Evolutionary conservation across 2,888 invertebrate species (phyloP).

Genomic region (Seira ritae): DNA sequence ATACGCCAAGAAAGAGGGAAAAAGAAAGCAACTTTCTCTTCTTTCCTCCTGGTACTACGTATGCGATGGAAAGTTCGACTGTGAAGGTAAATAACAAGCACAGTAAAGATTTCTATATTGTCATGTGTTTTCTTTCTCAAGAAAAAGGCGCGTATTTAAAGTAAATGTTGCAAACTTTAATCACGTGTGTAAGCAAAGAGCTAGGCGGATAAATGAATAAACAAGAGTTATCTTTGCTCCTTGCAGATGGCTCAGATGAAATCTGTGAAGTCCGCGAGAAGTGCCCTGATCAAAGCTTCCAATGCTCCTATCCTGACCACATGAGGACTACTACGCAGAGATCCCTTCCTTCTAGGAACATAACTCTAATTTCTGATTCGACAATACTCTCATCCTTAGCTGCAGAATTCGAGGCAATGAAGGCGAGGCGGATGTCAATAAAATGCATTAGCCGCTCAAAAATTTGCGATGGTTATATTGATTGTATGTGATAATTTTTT

Average conservation of each 20-base stretch:
- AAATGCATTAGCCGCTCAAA: constrained; percentile 86
- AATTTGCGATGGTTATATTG: constrained; percentile 85
- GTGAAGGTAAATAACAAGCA: constrained; percentile 75
- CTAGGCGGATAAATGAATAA: no score
- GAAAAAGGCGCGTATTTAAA: no score
- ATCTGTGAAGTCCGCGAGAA: constrained; percentile 81
- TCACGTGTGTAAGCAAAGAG: no score
- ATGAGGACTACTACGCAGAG: constrained; percentile 14
- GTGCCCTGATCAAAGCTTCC: constrained; percentile 76
- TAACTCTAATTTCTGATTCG: constrained; percentile 65
- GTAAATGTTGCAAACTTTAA: no score
- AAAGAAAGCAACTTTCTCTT: not conserved
- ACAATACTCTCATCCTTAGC: constrained; percentile 49
- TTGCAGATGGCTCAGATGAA: constrained; percentile 84
- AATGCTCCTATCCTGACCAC: constrained; percentile 74
- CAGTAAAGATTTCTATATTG: not conserved
- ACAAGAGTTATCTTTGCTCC: no score
- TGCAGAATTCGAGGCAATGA: constrained; percentile 51
- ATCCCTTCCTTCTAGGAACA: constrained; percentile 43
- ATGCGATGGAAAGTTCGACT: constrained; percentile 90
- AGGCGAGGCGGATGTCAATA: constrained; percentile 50
- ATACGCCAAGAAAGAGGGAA: not conserved
- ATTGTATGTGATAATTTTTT: constrained; percentile 74
- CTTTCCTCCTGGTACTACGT: constrained; percentile 95
- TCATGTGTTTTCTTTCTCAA: no score